Evolutionary conservation across 2,113 vertebrate genomes (phyloP).

Genomic region (Rhea pennata): DNA sequence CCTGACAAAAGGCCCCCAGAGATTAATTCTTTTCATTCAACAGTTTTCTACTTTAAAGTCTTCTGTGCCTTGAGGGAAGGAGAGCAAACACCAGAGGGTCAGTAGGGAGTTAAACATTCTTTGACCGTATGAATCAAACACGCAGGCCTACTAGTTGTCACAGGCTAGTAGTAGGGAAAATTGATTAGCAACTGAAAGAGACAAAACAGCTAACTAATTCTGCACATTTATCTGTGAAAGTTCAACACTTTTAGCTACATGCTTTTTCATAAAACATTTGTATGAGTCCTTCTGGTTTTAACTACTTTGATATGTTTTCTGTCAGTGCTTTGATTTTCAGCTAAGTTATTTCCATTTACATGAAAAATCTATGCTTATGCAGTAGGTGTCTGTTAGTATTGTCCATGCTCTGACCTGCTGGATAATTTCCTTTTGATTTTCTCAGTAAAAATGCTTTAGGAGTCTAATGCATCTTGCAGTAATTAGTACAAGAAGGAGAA

Average conservation of each 20-base stretch:
- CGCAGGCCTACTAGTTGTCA: conserved; percentile 44
- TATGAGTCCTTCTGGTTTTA: background rate
- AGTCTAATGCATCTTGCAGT: background rate
- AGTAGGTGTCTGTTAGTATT: conserved; percentile 54
- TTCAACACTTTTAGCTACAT: conserved; percentile 40
- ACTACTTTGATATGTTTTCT: conserved; percentile 13
- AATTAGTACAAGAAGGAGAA: background rate
- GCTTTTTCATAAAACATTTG: conserved; percentile 52
- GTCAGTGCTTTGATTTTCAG: conserved; percentile 43
- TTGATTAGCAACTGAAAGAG: conserved; percentile 68
- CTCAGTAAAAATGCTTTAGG: background rate
- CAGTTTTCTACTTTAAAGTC: conserved; percentile 62
- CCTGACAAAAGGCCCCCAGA: conserved; percentile 53
- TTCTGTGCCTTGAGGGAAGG: conserved; percentile 52
- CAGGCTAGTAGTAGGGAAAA: conserved; percentile 52
- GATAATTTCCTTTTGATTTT: background rate
- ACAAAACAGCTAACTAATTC: conserved; percentile 54
- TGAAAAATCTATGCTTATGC: conserved; percentile 28
- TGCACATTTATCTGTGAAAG: conserved; percentile 53
- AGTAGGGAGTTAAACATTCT: conserved; percentile 69
- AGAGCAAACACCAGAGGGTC: conserved; percentile 54
- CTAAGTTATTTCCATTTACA: conserved; percentile 46
- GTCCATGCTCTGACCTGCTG: conserved; percentile 19
- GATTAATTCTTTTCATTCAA: conserved; percentile 68
- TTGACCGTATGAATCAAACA: conserved; percentile 60